phyloP scores from a whole-genome alignment of 2,797 vertebrate species.

The Babyrousa celebensis region DNA sequence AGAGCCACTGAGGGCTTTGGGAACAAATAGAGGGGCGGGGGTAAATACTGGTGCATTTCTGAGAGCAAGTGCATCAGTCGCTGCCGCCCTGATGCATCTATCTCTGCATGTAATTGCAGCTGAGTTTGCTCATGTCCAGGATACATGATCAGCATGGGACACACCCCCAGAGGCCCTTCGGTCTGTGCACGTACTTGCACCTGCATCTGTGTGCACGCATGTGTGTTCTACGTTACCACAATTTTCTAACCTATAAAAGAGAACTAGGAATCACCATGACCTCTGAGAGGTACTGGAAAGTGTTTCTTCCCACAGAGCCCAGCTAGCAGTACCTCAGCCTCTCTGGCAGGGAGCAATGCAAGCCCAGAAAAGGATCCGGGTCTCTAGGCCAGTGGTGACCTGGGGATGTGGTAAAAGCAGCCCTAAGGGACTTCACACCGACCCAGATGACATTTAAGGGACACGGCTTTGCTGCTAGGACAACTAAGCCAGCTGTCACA shows the following conservation, averaged over 20 bases:
- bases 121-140: background rate
- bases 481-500: slow-evolving; percentile 32
- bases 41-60: background rate
- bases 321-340: slow-evolving; percentile 23
- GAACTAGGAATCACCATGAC: background rate
- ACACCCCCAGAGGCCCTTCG: background rate
- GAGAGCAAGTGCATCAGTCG: background rate
- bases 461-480: background rate
- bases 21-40: background rate
- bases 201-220: background rate
- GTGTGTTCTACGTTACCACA: background rate
- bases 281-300: background rate
- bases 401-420: background rate
- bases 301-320: background rate
- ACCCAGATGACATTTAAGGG: background rate
- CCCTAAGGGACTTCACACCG: background rate
- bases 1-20: background rate
- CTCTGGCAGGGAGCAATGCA: slow-evolving; percentile 60
- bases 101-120: background rate
- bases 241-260: background rate
- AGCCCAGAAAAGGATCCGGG: slow-evolving; percentile 32
- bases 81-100: background rate
- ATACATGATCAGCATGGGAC: background rate
- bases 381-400: background rate
- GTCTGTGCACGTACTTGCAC: background rate